Evolutionary conservation across 1,140 invertebrate species (phyloP).

Genomic region (Diachasma alloeum): DNA sequence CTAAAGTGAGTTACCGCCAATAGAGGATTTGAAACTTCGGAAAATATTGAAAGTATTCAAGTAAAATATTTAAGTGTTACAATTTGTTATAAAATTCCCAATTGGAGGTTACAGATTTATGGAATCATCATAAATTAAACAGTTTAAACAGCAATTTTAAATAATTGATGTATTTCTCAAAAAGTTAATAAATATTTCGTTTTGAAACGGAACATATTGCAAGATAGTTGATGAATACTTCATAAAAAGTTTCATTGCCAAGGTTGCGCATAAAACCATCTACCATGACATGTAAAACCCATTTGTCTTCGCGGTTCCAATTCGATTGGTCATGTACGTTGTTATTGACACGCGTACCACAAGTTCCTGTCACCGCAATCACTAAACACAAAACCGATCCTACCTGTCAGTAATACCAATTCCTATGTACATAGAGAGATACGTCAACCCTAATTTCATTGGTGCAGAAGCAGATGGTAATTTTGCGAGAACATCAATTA

Average conservation of each 20-base stretch:
- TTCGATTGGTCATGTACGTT: slow-evolving; percentile 24
- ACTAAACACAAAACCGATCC: slow-evolving; percentile 42
- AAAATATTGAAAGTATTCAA: no score
- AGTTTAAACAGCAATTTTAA: no score
- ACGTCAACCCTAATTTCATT: background rate
- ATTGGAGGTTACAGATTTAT: no score
- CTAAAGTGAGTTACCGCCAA: no score
- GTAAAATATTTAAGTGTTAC: no score
- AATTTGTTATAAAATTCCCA: no score
- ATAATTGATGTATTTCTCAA: no score
- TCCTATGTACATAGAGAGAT: slow-evolving; percentile 3
- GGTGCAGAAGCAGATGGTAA: slow-evolving; percentile 6
- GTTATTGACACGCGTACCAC: slow-evolving; percentile 23
- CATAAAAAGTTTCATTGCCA: no score
- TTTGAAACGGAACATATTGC: no score
- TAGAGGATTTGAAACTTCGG: no score
- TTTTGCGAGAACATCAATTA: slow-evolving; percentile 3
- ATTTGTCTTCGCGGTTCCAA: slow-evolving; percentile 34
- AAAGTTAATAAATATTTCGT: no score
- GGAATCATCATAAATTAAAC: no score
- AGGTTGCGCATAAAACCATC: background rate
- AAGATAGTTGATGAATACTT: background rate
- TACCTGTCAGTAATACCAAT: slow-evolving; percentile 29
- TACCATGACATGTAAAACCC: slow-evolving; percentile 7
- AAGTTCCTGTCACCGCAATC: slow-evolving; percentile 36